Evolutionary conservation across 2,113 vertebrate genomes (phyloP), one percentile per base, ranked within the genome.

Genomic region (Canis aureus): DNA sequence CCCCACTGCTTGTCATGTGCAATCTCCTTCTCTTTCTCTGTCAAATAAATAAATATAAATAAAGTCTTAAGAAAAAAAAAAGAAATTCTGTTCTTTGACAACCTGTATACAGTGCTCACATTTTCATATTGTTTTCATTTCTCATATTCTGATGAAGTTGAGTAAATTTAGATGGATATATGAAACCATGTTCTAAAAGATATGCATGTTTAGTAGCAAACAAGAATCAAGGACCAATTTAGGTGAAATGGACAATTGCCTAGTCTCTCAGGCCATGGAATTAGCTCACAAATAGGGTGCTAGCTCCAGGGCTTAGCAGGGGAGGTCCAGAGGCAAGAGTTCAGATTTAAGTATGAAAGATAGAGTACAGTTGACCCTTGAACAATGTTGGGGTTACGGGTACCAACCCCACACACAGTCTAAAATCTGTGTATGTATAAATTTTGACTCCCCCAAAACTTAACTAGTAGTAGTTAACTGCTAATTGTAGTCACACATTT

Each of bases 71-170:
- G 43, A 43, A 43, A 43, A 43, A 43, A 43, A 43, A 90, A 73
- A 86, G 71, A 27, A 73, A 32, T 69, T 62, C 55, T 95, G n/a
- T 69, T 23, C 35, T 64, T 81, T 49, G 71, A 19, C 10, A 53
- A 35, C 38, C 38, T 80, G 60, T 59, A 11, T 69, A 7, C 4
- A 80, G 55, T 57, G 29, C 71, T 93, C 43, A 55, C 32, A 60
- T 89, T 95, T 93, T 32, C 76, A 69, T 69, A 89, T 27, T 32
- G 11, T 64, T 93, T 89, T 82, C 15, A 25, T 64, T 76, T 76
- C 49, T 88, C 43, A 55, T 22, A 69, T 81, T 89, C 91, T 67
- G 43, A 35, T n/a, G 9, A 69, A 11, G n/a, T 82, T 91, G 85
- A 20, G 60, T 85, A 51, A 59, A n/a, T 53, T 60, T 92, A 79